Evolutionary conservation across 1,140 invertebrate species (phyloP).

Genomic region (Drosophila busckii): DNA sequence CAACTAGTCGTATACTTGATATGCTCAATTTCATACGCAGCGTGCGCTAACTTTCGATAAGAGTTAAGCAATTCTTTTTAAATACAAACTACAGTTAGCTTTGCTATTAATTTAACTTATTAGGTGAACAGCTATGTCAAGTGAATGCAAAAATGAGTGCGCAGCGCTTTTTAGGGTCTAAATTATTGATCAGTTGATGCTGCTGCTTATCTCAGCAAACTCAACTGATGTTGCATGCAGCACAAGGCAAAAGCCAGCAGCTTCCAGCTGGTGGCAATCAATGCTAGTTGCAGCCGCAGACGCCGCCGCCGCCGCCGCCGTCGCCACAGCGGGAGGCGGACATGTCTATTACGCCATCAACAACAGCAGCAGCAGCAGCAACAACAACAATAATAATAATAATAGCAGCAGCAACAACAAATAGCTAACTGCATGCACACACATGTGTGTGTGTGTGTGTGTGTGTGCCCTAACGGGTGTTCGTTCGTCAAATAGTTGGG

Average conservation of each 20-base stretch:
- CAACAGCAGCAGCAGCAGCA: slow-evolving; percentile 16
- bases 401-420: slow-evolving; percentile 31
- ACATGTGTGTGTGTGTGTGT: not conserved
- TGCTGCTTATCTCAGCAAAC: no score
- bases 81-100: no score
- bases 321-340: slow-evolving; percentile 31
- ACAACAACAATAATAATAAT: slow-evolving; percentile 38
- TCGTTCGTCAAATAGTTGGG: not conserved
- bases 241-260: slow-evolving; percentile 30
- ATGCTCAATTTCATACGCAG: no score
- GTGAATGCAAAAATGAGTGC: no score
- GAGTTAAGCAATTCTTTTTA: no score
- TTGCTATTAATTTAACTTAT: no score
- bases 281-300: slow-evolving; percentile 13
- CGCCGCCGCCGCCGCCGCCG: slow-evolving; percentile 16
- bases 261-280: slow-evolving; percentile 42
- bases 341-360: slow-evolving; percentile 63
- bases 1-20: no score
- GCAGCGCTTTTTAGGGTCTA: no score
- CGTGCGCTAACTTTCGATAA: no score
- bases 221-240: not conserved
- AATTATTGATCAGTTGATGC: no score
- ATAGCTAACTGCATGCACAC: not conserved
- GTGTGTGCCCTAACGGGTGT: slow-evolving; percentile 2
- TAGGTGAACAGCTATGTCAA: no score